Conservation (phyloP, 2,113 vertebrate genomes). For the Vimba vimba region DNA sequence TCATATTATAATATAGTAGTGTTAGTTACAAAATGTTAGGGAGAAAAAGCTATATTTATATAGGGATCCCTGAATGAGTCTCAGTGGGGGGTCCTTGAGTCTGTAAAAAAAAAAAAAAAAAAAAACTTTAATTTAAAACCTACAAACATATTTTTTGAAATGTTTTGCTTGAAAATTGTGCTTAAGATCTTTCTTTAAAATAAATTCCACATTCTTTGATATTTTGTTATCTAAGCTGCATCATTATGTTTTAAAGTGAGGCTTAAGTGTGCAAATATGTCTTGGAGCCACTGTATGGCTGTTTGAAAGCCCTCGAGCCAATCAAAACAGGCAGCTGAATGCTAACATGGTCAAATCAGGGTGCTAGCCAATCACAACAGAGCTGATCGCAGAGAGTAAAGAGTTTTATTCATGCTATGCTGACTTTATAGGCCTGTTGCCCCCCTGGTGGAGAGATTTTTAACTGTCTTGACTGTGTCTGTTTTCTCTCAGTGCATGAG, state of each 20-base stretch:
- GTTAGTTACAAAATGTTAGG: too few species aligned
- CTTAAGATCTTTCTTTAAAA: neutral
- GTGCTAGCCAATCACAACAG: slow-evolving; percentile 40
- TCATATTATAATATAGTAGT: too few species aligned
- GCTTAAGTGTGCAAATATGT: slow-evolving; percentile 2
- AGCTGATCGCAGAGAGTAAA: neutral
- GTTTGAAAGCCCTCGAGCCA: slow-evolving; percentile 30
- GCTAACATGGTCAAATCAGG: slow-evolving; percentile 15
- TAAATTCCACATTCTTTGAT: slow-evolving; percentile 12
- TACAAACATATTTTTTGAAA: neutral
- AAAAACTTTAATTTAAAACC: neutral
- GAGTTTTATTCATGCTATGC: slow-evolving; percentile 38
- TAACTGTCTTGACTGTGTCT: slow-evolving; percentile 49
- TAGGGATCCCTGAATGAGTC: neutral
- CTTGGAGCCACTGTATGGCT: slow-evolving; percentile 5
- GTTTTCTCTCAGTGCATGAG: slow-evolving; percentile 41
- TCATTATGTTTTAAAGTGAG: neutral
- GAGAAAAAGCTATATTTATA: too few species aligned
- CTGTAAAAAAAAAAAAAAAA: neutral
- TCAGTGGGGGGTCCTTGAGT: neutral
- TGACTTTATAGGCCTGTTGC: slow-evolving; percentile 31
- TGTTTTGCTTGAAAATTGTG: neutral
- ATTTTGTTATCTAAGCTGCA: neutral
- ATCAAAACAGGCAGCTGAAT: slow-evolving; percentile 45
- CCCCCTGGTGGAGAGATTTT: slow-evolving; percentile 38